Base-by-base conservation (phyloP, 2,888 invertebrate species). In the Polydrusus cervinus region DNA sequence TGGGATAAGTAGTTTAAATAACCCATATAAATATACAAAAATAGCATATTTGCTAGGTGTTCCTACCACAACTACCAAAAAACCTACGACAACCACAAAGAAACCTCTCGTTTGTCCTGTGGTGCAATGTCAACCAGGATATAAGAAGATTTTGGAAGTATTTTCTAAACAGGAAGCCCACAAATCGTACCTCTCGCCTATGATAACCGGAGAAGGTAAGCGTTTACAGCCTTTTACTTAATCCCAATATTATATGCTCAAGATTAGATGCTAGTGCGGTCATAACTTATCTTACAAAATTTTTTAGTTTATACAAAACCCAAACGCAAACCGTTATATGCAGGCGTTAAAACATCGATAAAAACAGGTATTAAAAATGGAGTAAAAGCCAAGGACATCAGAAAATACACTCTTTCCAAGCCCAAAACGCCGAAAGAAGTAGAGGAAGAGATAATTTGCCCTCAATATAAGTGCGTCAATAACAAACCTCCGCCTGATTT, bases 401-500 rank as follows among this genome's bases (percentile, higher is more conserved):
- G 80, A 14, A 78, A 79, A n/a, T 67, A 69, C 45, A 34, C 43
- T 9, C 53, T 78, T 0, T 45, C 71, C 3, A 77, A 43, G 45
- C 76, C 79, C 8, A 47, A 65, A n/a, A 62, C 18, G 1, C 57
- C 45, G 1, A 53, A 53, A 38, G 66, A 69, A 45, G 76, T 77
- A 3, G 65, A 57, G 43, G 78, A 77, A 64, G 76, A 77, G 49
- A 14, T 69, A 30, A 73, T 77, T 40, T 0, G 80, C 53, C 77
- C 71, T 0, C 89, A 90, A 83, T 92, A 90, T 85, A 87, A 87
- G 57, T 92, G 92, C 81, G 84, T 90, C 10, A 89, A 90, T 0
- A 81, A 82, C 9, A 87, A 89, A 71, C 89, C 89, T 0, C 88
- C 89, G 0, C 88, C 89, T 61, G 78, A 80, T 11, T 87, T 88